phyloP scores from a whole-genome alignment of 2,797 vertebrate species.

The Eupleurogrammus muticus region DNA sequence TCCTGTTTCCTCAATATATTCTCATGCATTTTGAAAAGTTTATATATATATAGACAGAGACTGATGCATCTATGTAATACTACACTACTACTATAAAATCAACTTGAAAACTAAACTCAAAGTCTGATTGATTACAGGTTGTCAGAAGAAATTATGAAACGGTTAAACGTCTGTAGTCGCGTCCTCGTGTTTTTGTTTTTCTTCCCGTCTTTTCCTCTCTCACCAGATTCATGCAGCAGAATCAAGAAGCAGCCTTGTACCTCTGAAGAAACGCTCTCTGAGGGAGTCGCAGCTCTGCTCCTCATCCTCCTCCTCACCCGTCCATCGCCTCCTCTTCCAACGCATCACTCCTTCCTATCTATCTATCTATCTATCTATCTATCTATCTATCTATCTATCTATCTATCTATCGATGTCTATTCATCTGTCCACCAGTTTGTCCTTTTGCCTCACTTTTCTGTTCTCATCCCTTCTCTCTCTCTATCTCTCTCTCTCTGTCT shows the following conservation, averaged over 20 bases:
- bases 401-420: neutral
- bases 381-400: conserved; percentile 4
- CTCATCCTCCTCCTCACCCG: conserved; percentile 39
- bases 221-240: neutral
- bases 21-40: too few species aligned
- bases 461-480: conserved; percentile 6
- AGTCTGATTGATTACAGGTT: too few species aligned
- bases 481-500: neutral
- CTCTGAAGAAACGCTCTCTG: conserved; percentile 56
- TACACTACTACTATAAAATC: too few species aligned
- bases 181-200: too few species aligned
- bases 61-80: too few species aligned
- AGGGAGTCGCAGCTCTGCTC: conserved; percentile 49
- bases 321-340: conserved; percentile 60
- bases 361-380: neutral
- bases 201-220: too few species aligned
- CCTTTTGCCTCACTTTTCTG: conserved; percentile 5
- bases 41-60: too few species aligned
- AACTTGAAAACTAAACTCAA: too few species aligned
- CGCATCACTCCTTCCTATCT: conserved; percentile 43
- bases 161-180: too few species aligned
- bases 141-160: too few species aligned
- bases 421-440: conserved; percentile 5
- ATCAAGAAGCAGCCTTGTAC: conserved; percentile 18
- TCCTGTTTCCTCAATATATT: too few species aligned